phyloP scores from a whole-genome alignment of 2,113 vertebrate species.

The Psophia crepitans region DNA sequence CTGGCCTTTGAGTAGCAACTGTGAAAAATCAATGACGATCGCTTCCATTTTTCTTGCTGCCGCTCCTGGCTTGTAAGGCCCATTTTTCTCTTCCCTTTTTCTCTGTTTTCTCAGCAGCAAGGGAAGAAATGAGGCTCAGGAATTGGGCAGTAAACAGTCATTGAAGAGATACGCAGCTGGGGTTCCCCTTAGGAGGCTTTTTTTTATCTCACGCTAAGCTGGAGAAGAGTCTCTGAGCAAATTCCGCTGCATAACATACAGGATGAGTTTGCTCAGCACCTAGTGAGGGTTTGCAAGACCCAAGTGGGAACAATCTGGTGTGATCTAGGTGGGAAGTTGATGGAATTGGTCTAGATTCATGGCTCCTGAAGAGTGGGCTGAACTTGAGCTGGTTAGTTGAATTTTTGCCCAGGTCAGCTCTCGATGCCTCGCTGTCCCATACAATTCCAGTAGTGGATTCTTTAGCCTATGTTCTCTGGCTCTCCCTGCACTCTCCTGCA shows the following conservation, averaged over 20 bases:
- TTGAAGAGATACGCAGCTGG: neutral
- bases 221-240: neutral
- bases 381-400: neutral
- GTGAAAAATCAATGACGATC: slow-evolving; percentile 25
- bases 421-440: neutral
- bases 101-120: neutral
- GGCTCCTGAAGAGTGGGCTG: neutral
- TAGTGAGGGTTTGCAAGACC: neutral
- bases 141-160: neutral
- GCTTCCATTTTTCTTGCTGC: slow-evolving; percentile 16
- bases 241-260: neutral
- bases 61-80: neutral
- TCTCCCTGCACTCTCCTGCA: neutral
- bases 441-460: neutral
- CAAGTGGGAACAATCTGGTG: neutral
- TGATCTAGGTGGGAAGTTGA: neutral
- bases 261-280: neutral
- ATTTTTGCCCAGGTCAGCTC: neutral
- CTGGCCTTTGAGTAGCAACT: slow-evolving; percentile 24
- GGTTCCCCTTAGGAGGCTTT: neutral
- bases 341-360: neutral
- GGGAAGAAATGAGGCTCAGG: neutral
- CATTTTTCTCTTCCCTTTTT: neutral
- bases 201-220: neutral
- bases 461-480: neutral